Evolutionary conservation across 2,888 invertebrate species (phyloP), one percentile per base, ranked within the genome.

Genomic region (Neuroscelio doddi): DNA sequence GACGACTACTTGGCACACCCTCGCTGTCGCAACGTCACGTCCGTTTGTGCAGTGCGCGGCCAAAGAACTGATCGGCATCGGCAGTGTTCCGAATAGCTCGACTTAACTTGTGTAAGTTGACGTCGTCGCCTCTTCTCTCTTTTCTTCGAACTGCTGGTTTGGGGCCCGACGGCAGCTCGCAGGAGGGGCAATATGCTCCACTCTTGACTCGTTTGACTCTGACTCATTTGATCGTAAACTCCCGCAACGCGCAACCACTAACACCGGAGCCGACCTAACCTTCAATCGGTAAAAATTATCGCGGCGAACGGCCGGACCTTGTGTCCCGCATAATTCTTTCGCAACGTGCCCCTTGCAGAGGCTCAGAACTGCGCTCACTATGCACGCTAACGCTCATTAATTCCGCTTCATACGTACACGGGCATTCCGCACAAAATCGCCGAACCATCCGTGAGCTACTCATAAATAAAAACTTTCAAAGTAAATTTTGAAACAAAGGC

Each of bases 241-340:
- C 61, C 53, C 38, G 38, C 50, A 38, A 26, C 50, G 41, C 26
- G 21, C 24, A 17, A n/a, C 27, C 27, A 21, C 38, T 26, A 38
- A 21, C 27, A 3, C 27, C 9, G 53, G 47, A 58, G 55, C 49
- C 64, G 57, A 73, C 68, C 62, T 73, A 76, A 75, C 78, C 78
- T 78, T 77, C 76, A 70, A 72, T 72, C 50, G 71, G 70, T 73
- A 79, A 79, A 79, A 78, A 78, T 78, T 64, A 63, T 71, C 69
- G 63, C 68, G 68, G 78, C 75, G 78, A 78, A 70, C 70, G 77
- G 75, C 73, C 72, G 70, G 76, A 76, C 77, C 77, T 76, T 77
- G 76, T 73, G 73, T 68, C 69, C 77, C 69, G 74, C 70, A 76
- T 75, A 70, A 75, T 75, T 78, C 76, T 77, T 74, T 76, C 76